phyloP scores from a whole-genome alignment of 2,888 invertebrate genomes.

The Proisotoma minuta region DNA sequence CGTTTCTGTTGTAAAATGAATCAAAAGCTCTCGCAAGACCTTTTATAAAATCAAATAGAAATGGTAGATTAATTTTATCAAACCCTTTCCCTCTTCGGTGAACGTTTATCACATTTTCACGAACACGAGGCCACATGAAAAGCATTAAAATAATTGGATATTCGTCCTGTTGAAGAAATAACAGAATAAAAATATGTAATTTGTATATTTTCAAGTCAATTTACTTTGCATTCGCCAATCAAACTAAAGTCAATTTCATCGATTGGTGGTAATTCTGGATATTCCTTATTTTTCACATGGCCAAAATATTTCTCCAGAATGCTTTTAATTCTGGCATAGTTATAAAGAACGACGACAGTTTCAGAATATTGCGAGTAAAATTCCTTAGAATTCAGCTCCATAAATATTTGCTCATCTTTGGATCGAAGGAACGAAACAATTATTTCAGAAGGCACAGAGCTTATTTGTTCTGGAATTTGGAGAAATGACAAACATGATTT shows the following conservation, averaged over 20 bases:
- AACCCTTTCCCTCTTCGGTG: not conserved
- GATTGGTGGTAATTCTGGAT: not conserved
- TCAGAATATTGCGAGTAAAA: slow-evolving; percentile 1
- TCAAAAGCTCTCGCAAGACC: not conserved
- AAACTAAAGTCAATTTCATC: not conserved
- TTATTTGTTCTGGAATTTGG: not conserved
- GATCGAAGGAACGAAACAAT: not conserved
- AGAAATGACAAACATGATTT: too few species aligned
- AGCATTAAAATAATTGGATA: not conserved
- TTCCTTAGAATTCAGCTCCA: not conserved
- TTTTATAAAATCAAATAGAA: slow-evolving; percentile 3
- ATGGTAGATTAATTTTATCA: not conserved
- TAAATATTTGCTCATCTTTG: not conserved
- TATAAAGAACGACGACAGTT: not conserved
- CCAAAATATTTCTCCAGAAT: not conserved
- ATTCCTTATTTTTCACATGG: not conserved
- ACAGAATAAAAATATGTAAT: not conserved
- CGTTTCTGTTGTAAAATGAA: slow-evolving; percentile 4
- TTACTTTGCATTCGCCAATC: not conserved
- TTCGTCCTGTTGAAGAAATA: not conserved
- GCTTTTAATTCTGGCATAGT: not conserved
- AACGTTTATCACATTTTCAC: not conserved
- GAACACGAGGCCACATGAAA: not conserved
- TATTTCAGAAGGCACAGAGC: not conserved
- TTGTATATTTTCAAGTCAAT: not conserved